phyloP scores from a whole-genome alignment of 2,888 invertebrate species.

The Ophion obscuratus region DNA sequence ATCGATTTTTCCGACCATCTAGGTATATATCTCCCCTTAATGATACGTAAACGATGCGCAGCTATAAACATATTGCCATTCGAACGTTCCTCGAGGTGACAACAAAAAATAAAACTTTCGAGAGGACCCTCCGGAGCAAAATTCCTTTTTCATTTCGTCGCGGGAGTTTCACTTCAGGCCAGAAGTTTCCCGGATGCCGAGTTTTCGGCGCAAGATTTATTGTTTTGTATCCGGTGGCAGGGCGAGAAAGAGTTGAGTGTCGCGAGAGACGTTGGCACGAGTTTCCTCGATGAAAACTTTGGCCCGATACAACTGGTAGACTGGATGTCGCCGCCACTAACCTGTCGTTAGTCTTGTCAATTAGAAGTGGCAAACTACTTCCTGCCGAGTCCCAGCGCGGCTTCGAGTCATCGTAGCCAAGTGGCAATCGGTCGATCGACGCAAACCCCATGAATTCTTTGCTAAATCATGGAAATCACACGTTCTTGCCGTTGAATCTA shows the following conservation, averaged over 20 bases:
- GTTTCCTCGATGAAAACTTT: conserved; percentile 28
- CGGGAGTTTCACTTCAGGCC: not conserved
- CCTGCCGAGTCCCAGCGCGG: conserved; percentile 2
- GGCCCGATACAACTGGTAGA: conserved; percentile 10
- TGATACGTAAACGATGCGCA: too few species aligned
- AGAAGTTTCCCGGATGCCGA: not conserved
- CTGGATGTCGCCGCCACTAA: conserved; percentile 6
- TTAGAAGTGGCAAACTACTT: conserved; percentile 49
- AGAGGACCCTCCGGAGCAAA: too few species aligned
- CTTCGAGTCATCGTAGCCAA: not conserved
- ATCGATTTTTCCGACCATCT: too few species aligned
- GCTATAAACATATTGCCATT: too few species aligned
- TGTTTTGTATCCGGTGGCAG: conserved; percentile 3
- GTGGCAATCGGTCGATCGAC: not conserved
- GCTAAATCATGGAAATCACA: not conserved
- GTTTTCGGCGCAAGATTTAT: not conserved
- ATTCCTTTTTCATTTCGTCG: not conserved
- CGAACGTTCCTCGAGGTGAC: too few species aligned
- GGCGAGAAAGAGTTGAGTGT: not conserved
- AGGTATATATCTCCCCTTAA: too few species aligned
- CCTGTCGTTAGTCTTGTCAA: conserved; percentile 40
- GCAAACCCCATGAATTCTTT: not conserved
- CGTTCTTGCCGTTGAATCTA: not conserved
- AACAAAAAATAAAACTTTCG: too few species aligned
- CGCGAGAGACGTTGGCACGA: not conserved